Evolutionary conservation across 2,888 invertebrate genomes (phyloP).

Genomic region (Embidobia sp.): DNA sequence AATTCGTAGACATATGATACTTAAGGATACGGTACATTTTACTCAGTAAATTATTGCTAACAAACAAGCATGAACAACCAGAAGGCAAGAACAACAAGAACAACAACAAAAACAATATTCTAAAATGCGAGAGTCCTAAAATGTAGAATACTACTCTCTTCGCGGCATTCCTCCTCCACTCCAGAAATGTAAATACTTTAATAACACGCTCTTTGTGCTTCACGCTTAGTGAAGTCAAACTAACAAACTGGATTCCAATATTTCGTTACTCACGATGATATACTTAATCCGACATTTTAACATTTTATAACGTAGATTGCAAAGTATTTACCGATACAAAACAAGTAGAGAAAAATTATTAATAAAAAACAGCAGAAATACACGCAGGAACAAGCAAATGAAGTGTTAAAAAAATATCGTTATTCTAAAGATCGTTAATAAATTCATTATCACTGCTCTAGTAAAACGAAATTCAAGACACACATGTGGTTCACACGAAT

Average conservation of each 20-base stretch:
- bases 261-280: slow-evolving; percentile 49
- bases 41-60: no score
- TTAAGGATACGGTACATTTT: no score
- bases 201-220: slow-evolving; percentile 19
- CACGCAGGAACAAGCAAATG: slow-evolving; percentile 8
- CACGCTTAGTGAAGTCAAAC: slow-evolving; percentile 1
- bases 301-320: slow-evolving; percentile 58
- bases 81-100: slow-evolving; percentile 7
- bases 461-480: background rate
- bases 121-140: slow-evolving; percentile 58
- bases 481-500: background rate
- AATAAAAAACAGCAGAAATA: slow-evolving; percentile 14
- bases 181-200: slow-evolving; percentile 41
- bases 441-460: slow-evolving; percentile 21
- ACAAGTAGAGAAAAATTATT: slow-evolving; percentile 23
- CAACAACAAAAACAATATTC: slow-evolving; percentile 46
- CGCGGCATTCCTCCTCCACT: slow-evolving; percentile 31
- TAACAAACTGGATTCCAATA: slow-evolving; percentile 18
- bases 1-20: no score
- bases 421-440: slow-evolving; percentile 45
- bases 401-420: slow-evolving; percentile 35
- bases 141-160: slow-evolving; percentile 49
- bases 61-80: slow-evolving; percentile 19
- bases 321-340: slow-evolving; percentile 53
- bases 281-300: slow-evolving; percentile 50